Evolutionary conservation across 2,888 invertebrate genomes (phyloP).

Genomic region (Orthosia cruda): DNA sequence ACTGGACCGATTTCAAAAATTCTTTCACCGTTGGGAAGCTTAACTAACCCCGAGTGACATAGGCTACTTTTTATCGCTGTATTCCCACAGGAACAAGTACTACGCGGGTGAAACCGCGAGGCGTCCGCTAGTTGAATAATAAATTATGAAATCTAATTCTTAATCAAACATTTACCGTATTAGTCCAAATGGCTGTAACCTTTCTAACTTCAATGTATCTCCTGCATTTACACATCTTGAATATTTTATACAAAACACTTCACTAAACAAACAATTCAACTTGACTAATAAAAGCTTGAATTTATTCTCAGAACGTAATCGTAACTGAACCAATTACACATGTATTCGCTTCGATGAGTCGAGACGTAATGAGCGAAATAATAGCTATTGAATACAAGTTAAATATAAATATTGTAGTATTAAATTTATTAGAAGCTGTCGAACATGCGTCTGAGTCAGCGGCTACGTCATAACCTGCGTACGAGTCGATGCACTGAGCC

Average conservation of each 20-base stretch:
- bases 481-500: conserved; percentile 34
- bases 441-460: conserved; percentile 56
- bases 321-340: conserved; percentile 62
- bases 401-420: conserved; percentile 75
- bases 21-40: too few relatives aligned
- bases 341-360: conserved; percentile 71
- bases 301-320: conserved; percentile 30
- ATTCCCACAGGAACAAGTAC: too few relatives aligned
- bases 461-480: conserved; percentile 50
- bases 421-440: conserved; percentile 75
- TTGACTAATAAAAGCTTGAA: conserved; percentile 8
- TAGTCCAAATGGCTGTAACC: conserved; percentile 66
- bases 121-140: too few relatives aligned
- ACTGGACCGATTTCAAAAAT: too few relatives aligned
- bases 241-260: conserved; percentile 39
- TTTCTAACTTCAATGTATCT: conserved; percentile 67
- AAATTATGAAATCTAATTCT: neutral
- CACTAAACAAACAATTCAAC: conserved; percentile 46
- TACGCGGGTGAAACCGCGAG: too few relatives aligned
- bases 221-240: conserved; percentile 75
- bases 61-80: too few relatives aligned
- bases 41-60: too few relatives aligned
- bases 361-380: conserved; percentile 74
- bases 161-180: conserved; percentile 60
- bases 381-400: conserved; percentile 74